These are phyloP conservation scores for Eucidaris tribuloides DNA, from an alignment of 35 echinoderm and acorn worm species.

Conservation along the genomic window DNA sequence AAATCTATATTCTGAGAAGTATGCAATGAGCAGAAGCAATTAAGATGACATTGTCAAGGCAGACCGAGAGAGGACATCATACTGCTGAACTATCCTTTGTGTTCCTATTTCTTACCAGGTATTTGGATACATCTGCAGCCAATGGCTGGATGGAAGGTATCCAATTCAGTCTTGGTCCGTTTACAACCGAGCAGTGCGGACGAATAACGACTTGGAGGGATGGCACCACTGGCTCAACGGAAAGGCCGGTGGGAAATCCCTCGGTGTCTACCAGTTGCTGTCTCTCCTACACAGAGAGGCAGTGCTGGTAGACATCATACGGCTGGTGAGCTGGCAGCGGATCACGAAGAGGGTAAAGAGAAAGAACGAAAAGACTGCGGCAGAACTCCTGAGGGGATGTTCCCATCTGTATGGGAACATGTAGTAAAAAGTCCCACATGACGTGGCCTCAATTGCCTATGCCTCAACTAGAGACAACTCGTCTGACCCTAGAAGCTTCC, in stretches of 20 bases:
- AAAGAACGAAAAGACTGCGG: neutral
- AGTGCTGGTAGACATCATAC: neutral
- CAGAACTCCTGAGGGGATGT: neutral
- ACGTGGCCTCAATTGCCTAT: no score
- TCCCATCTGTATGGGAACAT: neutral
- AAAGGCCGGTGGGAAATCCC: neutral
- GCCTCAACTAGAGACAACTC: no score
- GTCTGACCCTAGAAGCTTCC: no score
- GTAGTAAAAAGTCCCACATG: no score
- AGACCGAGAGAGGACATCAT: no score
- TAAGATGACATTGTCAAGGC: no score
- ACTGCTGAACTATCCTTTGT: no score
- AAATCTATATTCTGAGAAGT: no score
- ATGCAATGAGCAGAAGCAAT: no score
- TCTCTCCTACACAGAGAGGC: conserved; percentile 16
- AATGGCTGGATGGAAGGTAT: no score
- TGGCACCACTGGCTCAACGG: conserved; percentile 43
- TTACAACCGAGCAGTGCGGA: conserved; percentile 10
- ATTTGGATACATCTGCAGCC: neutral
- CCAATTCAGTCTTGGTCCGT: neutral
- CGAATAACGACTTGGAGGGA: conserved; percentile 58
- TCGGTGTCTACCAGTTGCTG: conserved; percentile 1
- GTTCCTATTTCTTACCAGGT: neutral
- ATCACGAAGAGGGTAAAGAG: neutral
- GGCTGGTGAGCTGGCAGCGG: neutral